Percentiles rank a stretch among this genome's conserved stretches.
Conservation (phyloP, 2,113 vertebrate genomes). For the Brachionichthys hirsutus region DNA sequence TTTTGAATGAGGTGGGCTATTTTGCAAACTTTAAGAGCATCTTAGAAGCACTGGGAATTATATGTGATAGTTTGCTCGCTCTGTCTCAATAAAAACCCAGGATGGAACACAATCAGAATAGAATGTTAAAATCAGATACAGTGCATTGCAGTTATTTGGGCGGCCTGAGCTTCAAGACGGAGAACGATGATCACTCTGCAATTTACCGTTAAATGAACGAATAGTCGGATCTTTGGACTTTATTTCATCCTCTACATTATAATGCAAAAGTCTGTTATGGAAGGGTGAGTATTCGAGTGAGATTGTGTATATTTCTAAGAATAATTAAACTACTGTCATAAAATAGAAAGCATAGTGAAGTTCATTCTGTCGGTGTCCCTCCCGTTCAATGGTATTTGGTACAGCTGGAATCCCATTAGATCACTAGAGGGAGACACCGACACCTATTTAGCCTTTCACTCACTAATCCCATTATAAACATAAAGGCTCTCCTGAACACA, state of each 20-base stretch:
- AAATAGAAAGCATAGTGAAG: not conserved
- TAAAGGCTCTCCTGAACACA: conserved; percentile 38
- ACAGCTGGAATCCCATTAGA: conserved; percentile 1
- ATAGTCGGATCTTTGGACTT: not conserved
- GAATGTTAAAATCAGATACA: not conserved
- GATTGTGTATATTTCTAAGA: too few relatives aligned
- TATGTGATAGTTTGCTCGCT: not conserved
- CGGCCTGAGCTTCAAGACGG: not conserved
- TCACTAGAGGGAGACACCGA: conserved; percentile 70
- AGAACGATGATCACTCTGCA: not conserved
- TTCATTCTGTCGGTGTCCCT: not conserved
- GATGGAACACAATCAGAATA: not conserved
- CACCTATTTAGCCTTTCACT: conserved; percentile 38
- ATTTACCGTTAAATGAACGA: too few relatives aligned
- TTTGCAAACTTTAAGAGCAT: not conserved
- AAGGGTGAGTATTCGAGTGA: not conserved
- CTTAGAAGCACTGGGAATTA: not conserved
- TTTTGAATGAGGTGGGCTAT: conserved; percentile 16
- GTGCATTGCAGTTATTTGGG: too few relatives aligned
- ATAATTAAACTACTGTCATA: not conserved
- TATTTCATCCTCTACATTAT: not conserved
- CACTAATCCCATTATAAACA: conserved; percentile 59
- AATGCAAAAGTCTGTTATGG: not conserved
- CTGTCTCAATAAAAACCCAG: not conserved
- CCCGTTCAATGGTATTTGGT: not conserved